These are phyloP conservation scores for Prunella fulvescens DNA, from an alignment of 2,113 vertebrate genomes.

Conservation along the genomic window DNA sequence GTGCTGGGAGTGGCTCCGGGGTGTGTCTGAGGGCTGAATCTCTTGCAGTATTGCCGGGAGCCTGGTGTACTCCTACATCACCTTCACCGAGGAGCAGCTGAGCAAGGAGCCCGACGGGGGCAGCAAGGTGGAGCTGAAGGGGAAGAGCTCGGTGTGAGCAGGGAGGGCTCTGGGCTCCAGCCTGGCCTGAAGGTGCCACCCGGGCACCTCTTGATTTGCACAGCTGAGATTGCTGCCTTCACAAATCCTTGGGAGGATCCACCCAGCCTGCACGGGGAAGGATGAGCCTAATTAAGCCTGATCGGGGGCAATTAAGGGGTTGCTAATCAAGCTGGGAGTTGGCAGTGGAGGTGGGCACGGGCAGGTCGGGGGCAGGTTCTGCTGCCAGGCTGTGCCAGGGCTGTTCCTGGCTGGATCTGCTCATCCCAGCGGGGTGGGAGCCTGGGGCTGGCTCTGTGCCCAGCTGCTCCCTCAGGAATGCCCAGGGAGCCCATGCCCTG, in stretches of 20 bases:
- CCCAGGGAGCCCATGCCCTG: fast-evolving
- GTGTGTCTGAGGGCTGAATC: fast-evolving
- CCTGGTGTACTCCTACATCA: constrained; percentile 94
- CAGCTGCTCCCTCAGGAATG: not conserved
- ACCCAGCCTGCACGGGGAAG: not conserved
- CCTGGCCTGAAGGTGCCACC: too few relatives aligned
- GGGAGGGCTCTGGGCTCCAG: not conserved
- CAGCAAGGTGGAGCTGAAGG: constrained; percentile 76
- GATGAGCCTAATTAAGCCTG: not conserved
- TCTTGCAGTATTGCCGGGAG: constrained; percentile 89
- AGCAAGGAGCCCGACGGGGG: constrained; percentile 76
- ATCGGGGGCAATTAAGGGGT: constrained; percentile 27
- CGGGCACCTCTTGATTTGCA: not conserved
- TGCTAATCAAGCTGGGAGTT: not conserved
- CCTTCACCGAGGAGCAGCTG: constrained; percentile 87
- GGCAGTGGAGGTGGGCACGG: not conserved
- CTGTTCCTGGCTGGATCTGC: not conserved
- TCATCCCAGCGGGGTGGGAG: not conserved
- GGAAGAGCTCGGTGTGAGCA: constrained; percentile 77
- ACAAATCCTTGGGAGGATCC: not conserved
- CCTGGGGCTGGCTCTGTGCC: not conserved
- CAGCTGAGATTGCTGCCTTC: constrained; percentile 56
- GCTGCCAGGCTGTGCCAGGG: not conserved
- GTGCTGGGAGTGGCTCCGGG: fast-evolving
- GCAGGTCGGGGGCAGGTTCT: not conserved